Evolutionary conservation across 2,888 invertebrate genomes (phyloP).

Genomic region (Baccha elongata): DNA sequence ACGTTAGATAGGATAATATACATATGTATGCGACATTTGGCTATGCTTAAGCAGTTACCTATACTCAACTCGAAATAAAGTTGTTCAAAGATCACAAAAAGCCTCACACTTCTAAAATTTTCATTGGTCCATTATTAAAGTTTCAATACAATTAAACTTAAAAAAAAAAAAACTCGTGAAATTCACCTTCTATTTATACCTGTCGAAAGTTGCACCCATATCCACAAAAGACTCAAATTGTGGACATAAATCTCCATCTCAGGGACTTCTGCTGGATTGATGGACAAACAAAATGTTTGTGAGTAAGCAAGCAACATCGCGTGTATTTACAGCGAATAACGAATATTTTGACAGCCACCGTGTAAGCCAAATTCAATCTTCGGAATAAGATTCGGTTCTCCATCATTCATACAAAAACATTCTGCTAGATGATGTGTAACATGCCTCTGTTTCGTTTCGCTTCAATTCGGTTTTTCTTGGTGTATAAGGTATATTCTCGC

Average conservation of each 20-base stretch:
- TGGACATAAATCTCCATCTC: constrained; percentile 68
- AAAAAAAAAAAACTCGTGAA: too few species aligned
- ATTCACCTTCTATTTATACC: constrained; percentile 3
- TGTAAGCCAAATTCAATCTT: constrained; percentile 69
- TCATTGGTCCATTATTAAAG: too few species aligned
- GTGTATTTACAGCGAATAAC: constrained; percentile 38
- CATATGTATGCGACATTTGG: too few species aligned
- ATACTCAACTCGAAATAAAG: too few species aligned
- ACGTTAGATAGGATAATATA: too few species aligned
- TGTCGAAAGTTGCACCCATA: constrained; percentile 35
- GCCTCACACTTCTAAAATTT: too few species aligned
- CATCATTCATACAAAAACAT: constrained; percentile 35
- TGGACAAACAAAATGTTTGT: constrained; percentile 53
- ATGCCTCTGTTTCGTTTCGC: constrained; percentile 71
- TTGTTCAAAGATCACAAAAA: too few species aligned
- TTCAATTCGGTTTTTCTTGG: constrained; percentile 29
- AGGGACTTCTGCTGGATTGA: constrained; percentile 64
- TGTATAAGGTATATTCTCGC: not conserved
- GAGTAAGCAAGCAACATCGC: constrained; percentile 24
- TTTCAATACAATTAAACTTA: too few species aligned
- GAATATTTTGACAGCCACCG: constrained; percentile 73
- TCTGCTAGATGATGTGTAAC: constrained; percentile 71
- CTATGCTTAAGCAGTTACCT: too few species aligned
- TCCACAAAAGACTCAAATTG: constrained; percentile 16
- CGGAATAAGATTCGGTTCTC: constrained; percentile 54